Percentiles rank a stretch among this genome's conserved stretches.
Evolutionary conservation across 1,140 invertebrate species (phyloP).

Genomic region (Cylas formicarius): DNA sequence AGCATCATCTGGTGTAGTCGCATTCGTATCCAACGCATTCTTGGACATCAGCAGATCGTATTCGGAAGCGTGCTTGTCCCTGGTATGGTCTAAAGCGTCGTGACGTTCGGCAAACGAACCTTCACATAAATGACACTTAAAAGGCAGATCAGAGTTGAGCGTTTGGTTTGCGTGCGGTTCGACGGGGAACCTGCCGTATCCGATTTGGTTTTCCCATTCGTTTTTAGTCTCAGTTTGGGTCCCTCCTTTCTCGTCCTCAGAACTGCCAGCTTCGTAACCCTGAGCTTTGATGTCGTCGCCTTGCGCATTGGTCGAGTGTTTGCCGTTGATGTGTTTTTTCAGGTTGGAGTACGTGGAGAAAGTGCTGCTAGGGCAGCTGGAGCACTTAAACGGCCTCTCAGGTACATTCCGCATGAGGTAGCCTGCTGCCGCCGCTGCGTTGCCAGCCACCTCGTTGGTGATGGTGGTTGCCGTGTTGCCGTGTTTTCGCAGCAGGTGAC

Average conservation of each 20-base stretch:
- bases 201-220: constrained; percentile 25
- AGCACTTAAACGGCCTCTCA: constrained; percentile 77
- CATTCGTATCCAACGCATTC: constrained; percentile 64
- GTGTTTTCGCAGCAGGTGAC: constrained; percentile 86
- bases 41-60: constrained; percentile 71
- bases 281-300: constrained; percentile 39
- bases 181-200: constrained; percentile 13
- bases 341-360: constrained; percentile 76
- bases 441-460: constrained; percentile 33
- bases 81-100: constrained; percentile 75
- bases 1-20: constrained; percentile 41
- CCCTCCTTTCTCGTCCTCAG: constrained; percentile 40
- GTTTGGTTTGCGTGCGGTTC: constrained; percentile 10
- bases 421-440: constrained; percentile 31
- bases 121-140: constrained; percentile 90
- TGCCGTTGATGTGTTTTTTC: constrained; percentile 67
- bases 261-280: constrained; percentile 43
- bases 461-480: constrained; percentile 44
- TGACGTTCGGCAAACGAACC: constrained; percentile 71
- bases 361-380: constrained; percentile 74
- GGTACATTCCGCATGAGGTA: constrained; percentile 63
- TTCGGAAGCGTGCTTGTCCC: constrained; percentile 59
- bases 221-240: constrained; percentile 34
- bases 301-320: constrained; percentile 51
- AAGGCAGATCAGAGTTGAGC: constrained; percentile 61